phyloP scores from a whole-genome alignment of 1,140 invertebrate genomes.

The Cryptotermes secundus region DNA sequence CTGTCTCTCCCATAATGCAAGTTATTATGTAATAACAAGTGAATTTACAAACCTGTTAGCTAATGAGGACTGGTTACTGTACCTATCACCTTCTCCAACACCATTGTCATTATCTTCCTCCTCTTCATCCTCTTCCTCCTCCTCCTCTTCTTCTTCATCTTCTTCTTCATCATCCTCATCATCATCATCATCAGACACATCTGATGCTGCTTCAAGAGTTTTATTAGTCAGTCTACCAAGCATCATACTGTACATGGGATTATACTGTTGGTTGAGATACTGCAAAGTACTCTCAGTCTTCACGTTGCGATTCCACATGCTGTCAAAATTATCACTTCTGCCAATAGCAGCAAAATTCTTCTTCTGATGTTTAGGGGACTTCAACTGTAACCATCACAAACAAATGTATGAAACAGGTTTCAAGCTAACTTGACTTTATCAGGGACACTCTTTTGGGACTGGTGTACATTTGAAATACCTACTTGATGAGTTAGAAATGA shows the following conservation, averaged over 20 bases:
- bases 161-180: not conserved
- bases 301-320: not conserved
- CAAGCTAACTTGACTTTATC: too few relatives aligned
- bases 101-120: not conserved
- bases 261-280: constrained; percentile 27
- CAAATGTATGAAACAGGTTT: too few relatives aligned
- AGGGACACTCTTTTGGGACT: too few relatives aligned
- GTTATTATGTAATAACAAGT: too few relatives aligned
- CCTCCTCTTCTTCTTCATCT: not conserved
- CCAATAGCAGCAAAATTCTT: not conserved
- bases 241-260: constrained; percentile 26
- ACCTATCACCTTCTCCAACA: not conserved
- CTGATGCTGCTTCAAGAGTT: not conserved
- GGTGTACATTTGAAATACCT: too few relatives aligned
- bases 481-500: too few relatives aligned
- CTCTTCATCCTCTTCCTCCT: too few relatives aligned
- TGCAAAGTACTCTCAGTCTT: constrained; percentile 22
- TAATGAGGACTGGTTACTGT: not conserved
- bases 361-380: not conserved
- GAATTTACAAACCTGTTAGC: not conserved
- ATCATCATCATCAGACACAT: not conserved
- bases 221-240: constrained; percentile 2
- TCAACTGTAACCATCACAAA: not conserved
- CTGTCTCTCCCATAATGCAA: too few relatives aligned
- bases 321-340: not conserved